A percentile compares a stretch with the other conserved stretches of the same genome.
Conservation (phyloP, 2,888 invertebrate species). For the Bugulina stolonifera region DNA sequence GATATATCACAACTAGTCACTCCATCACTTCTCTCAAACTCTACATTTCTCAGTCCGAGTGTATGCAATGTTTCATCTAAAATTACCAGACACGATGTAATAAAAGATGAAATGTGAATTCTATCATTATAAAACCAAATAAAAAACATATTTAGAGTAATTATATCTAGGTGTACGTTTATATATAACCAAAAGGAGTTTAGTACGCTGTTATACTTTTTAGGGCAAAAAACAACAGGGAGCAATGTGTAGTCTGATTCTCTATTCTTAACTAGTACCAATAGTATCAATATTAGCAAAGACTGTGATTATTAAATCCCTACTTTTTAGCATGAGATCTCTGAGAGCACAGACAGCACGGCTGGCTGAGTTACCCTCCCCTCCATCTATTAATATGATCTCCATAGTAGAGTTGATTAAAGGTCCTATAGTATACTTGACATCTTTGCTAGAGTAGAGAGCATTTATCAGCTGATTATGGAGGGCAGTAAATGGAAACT, state of each 20-base stretch:
- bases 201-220: too few species aligned
- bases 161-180: too few species aligned
- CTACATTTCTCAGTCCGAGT: neutral
- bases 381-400: conserved; percentile 3
- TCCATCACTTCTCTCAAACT: conserved; percentile 20
- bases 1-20: neutral
- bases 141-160: too few species aligned
- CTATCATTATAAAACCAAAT: too few species aligned
- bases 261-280: too few species aligned
- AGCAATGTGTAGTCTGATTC: too few species aligned
- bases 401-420: neutral
- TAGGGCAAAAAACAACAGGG: too few species aligned
- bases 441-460: neutral
- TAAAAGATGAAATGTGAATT: too few species aligned
- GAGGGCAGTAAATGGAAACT: neutral
- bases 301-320: too few species aligned
- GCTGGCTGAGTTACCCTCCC: neutral
- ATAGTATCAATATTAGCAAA: too few species aligned
- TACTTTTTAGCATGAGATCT: neutral
- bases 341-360: neutral
- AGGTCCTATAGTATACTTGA: neutral
- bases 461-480: neutral
- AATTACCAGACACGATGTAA: too few species aligned
- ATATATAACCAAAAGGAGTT: too few species aligned
- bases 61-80: neutral